These are phyloP conservation scores for Prionace glauca DNA, from an alignment of 2,797 vertebrate genomes.

Conservation along the genomic window DNA sequence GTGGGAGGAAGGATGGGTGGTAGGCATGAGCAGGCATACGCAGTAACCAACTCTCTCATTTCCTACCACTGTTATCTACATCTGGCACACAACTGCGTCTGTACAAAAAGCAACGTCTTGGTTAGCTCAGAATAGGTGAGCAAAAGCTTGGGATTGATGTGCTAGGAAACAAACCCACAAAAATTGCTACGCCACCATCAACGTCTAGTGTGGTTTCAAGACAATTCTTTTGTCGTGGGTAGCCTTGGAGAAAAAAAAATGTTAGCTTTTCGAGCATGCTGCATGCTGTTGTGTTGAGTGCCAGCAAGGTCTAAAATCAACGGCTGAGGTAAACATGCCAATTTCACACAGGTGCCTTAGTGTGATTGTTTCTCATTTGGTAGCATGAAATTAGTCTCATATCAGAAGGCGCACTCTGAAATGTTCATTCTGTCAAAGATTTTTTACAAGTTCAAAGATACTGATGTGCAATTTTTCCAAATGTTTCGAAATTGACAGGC, in stretches of 20 bases:
- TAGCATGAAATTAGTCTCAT: background rate
- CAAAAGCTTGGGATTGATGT: slow-evolving; percentile 12
- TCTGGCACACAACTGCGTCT: background rate
- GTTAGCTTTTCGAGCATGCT: background rate
- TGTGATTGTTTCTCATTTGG: background rate
- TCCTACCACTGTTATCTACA: slow-evolving; percentile 6
- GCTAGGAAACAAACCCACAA: slow-evolving; percentile 36
- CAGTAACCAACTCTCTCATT: slow-evolving; percentile 34
- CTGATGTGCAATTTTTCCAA: background rate
- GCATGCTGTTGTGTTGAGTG: background rate
- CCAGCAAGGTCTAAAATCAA: background rate
- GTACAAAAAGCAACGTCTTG: slow-evolving; percentile 29
- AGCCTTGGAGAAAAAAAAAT: background rate
- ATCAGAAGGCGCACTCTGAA: background rate
- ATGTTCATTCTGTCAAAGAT: background rate
- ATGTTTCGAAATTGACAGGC: background rate
- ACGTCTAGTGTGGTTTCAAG: slow-evolving; percentile 16
- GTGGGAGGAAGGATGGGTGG: slow-evolving; percentile 37
- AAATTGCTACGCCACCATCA: slow-evolving; percentile 22
- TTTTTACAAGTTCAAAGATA: background rate
- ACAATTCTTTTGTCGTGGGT: background rate
- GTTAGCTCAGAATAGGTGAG: slow-evolving; percentile 24
- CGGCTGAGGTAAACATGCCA: background rate
- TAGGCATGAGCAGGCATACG: slow-evolving; percentile 19
- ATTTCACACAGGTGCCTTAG: background rate